phyloP scores from a whole-genome alignment of 2,888 invertebrate genomes.

The Platycnemis pennipes region DNA sequence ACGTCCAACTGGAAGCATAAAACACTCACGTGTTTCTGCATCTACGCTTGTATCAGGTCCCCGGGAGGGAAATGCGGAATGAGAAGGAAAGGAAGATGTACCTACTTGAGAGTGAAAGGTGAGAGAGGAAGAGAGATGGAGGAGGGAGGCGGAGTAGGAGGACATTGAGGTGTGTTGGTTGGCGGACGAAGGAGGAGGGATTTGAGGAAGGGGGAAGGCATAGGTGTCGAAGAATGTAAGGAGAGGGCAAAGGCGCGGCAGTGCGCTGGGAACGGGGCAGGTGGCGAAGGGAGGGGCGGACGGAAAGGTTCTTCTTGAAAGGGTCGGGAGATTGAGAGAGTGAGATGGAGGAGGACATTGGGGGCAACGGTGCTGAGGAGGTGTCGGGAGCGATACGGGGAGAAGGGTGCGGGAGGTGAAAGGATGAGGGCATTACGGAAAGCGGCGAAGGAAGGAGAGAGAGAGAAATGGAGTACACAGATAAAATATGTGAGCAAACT shows the following conservation, averaged over 20 bases:
- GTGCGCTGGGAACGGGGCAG: constrained; percentile 54
- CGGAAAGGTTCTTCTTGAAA: background rate
- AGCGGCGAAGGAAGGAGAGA: background rate
- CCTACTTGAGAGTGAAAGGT: background rate
- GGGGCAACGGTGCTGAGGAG: background rate
- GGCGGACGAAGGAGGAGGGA: no score
- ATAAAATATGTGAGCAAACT: background rate
- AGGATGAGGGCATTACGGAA: background rate
- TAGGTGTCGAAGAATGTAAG: background rate
- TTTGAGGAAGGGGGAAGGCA: background rate
- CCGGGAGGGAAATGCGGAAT: background rate
- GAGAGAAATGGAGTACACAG: no score
- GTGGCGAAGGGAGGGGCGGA: constrained; percentile 14
- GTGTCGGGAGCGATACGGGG: background rate
- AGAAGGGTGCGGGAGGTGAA: background rate
- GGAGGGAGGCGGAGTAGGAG: background rate
- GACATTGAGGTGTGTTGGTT: background rate
- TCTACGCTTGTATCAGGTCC: no score
- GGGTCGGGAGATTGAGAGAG: no score
- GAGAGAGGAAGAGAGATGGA: no score
- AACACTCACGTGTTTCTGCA: no score
- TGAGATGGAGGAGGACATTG: background rate
- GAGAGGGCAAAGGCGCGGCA: background rate
- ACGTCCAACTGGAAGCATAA: no score
- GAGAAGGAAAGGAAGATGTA: no score